These are phyloP conservation scores for Ischnura elegans DNA, from an alignment of 2,888 invertebrate species.

Conservation along the genomic window DNA sequence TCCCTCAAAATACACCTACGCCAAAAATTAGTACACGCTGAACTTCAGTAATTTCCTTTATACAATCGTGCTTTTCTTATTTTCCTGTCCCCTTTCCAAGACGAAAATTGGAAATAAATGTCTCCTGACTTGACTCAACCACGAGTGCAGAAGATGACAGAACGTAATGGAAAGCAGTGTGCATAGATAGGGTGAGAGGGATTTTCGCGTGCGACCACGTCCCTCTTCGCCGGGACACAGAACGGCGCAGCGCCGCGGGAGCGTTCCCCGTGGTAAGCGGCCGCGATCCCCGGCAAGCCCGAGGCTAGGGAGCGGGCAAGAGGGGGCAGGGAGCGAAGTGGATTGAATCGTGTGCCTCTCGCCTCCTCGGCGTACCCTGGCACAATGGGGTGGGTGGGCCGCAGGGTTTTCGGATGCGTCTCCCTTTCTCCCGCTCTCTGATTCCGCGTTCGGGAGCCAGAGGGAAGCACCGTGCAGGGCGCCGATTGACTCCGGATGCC, in stretches of 20 bases:
- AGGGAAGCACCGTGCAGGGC: conserved; percentile 60
- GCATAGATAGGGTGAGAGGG: no score
- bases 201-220: no score
- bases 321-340: not conserved
- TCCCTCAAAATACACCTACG: no score
- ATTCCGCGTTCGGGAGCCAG: conserved; percentile 52
- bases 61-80: no score
- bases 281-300: not conserved
- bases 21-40: no score
- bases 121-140: no score
- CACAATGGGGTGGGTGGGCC: not conserved
- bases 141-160: no score
- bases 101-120: no score
- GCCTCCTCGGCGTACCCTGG: not conserved
- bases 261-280: not conserved
- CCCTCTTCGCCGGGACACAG: not conserved
- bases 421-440: not conserved
- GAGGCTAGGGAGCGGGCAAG: not conserved
- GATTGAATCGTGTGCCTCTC: not conserved
- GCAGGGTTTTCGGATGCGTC: not conserved
- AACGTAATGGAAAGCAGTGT: no score
- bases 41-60: no score
- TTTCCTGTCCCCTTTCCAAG: no score
- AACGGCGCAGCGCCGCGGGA: not conserved
- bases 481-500: conserved; percentile 45